Conservation (phyloP, 2,113 vertebrate species). For the Ifrita kowaldi region DNA sequence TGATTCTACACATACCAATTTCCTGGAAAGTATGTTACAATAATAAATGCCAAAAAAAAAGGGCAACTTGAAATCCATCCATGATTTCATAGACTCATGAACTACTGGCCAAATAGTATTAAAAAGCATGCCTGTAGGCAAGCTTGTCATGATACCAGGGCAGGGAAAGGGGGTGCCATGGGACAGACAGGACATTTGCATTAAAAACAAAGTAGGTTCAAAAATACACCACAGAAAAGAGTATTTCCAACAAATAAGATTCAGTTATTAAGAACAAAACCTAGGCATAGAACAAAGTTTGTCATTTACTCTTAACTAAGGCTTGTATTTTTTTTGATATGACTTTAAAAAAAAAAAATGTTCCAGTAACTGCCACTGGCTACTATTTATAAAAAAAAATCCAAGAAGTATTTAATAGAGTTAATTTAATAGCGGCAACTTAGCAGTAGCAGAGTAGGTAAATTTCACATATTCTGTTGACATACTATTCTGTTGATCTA, state of each 20-base stretch:
- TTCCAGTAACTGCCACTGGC: not conserved
- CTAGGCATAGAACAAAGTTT: not conserved
- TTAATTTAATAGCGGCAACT: not conserved
- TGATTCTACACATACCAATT: not conserved
- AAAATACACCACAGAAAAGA: not conserved
- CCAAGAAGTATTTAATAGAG: not conserved
- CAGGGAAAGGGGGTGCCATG: fast-evolving
- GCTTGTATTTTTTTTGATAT: not conserved
- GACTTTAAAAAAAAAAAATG: not conserved
- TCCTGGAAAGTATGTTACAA: not conserved
- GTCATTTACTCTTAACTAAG: not conserved
- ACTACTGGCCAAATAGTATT: not conserved
- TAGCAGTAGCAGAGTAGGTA: not conserved
- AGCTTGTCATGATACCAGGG: not conserved
- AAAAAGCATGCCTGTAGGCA: not conserved
- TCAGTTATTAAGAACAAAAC: not conserved
- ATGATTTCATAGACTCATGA: not conserved
- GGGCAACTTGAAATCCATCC: not conserved
- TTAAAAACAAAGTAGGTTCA: not conserved
- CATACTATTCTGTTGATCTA: not conserved
- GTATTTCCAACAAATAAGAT: not conserved
- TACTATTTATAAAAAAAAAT: not conserved
- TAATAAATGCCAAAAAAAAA: not conserved
- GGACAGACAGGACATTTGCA: not conserved
- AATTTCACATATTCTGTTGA: not conserved